Evolutionary conservation across 2,113 vertebrate species (phyloP), one percentile per base, ranked within the genome.

Genomic region (Malurus alboscapulatus): DNA sequence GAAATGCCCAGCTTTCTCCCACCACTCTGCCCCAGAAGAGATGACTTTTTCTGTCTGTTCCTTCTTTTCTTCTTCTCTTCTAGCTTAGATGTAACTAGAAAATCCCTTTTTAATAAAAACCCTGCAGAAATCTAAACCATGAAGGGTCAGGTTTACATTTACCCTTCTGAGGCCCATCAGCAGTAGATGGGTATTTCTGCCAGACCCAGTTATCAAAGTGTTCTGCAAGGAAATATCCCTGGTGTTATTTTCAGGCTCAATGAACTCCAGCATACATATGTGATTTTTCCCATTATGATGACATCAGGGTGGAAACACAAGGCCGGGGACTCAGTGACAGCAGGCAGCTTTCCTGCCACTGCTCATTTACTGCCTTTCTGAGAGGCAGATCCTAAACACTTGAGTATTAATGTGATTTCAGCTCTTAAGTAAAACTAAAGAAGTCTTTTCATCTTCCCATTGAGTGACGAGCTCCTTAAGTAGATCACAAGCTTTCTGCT

Each of bases 381-480:
- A 77, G 88, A 83, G 72, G 29, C 88, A 79, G 75, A 92, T 89
- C 84, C 88, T 77, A 29, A 83, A 87, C 91, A 84, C 87, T 91
- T 27, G 32, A 96, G 88, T 92, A 92, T 93, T 85, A 93, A 84
- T 38, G 57, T 82, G 67, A 62, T 94, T 94, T 85, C 91, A 85
- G 92, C 94, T 97, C 94, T 95, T 92, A 96, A 95, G 88, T 92
- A 92, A 96, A 95, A 91, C 94, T 93, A 83, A 94, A 94, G 84
- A 50, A 94, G 95, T 71, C 92, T 95, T 96, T 95, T 95, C 92
- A 90, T 95, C 92, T 97, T 88, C 14, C 85, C 57, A 34, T 78
- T 91, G 95, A 97, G 81, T 95, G 94, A 93, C 36, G 15, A 78
- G 92, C 92, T 93, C 79, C 95, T 83, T 96, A 94, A 95, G 95